A percentile compares a stretch with the other conserved stretches of the same genome.
phyloP scores from a whole-genome alignment of 2,113 vertebrate species.

The Coryphaenoides rupestris region DNA sequence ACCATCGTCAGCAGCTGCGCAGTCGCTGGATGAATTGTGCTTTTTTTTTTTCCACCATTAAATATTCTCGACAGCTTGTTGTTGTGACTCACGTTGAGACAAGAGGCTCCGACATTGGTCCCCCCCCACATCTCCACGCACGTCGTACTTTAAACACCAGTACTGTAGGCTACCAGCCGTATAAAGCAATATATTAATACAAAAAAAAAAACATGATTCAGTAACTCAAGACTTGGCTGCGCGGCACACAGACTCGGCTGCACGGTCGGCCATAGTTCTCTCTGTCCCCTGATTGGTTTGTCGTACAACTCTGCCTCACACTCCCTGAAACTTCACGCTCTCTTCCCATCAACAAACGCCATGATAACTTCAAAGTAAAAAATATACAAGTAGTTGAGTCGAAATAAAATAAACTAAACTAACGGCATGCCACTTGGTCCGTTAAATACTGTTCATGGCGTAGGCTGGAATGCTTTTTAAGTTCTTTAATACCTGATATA shows the following conservation, averaged over 20 bases:
- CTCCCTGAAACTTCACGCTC: conserved; percentile 56
- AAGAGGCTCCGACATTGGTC: too few species aligned
- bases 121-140: too few species aligned
- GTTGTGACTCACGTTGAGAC: too few species aligned
- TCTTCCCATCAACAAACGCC: conserved; percentile 31
- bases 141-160: too few species aligned
- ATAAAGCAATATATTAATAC: conserved; percentile 66
- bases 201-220: conserved; percentile 49
- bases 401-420: conserved; percentile 36
- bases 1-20: too few species aligned
- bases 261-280: conserved; percentile 33
- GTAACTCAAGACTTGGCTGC: conserved; percentile 18
- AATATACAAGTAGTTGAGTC: conserved; percentile 45
- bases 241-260: conserved; percentile 3
- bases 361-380: conserved; percentile 31
- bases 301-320: conserved; percentile 8
- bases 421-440: conserved; percentile 65
- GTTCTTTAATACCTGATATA: conserved; percentile 75
- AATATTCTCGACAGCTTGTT: too few species aligned
- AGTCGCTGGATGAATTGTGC: too few species aligned
- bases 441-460: conserved; percentile 68
- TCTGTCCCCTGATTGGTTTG: conserved; percentile 36
- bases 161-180: too few species aligned
- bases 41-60: too few species aligned
- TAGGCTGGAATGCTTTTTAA: conserved; percentile 70